Base-by-base conservation (phyloP, 2,113 vertebrate species). In the Podarcis muralis region DNA sequence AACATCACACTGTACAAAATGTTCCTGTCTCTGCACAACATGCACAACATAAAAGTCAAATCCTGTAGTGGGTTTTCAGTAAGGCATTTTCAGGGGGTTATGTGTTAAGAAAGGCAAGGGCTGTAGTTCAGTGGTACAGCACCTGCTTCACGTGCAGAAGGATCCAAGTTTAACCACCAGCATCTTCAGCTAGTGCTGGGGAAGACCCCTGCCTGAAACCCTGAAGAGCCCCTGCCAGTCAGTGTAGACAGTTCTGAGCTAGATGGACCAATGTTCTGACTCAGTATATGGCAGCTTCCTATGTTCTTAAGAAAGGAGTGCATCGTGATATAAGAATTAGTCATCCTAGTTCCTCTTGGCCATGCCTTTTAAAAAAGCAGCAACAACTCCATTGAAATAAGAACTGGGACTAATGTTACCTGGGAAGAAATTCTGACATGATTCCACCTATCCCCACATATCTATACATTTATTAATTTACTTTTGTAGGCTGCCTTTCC, bases 41-140 rank as follows among this genome's bases (percentile, higher is more conserved):
- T 92, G 89, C n/a, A 90, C 74, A 93, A 88, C 59, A 83, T 53
- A 75, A 66, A 23, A 40, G 65, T 27, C 90, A 90, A 90, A 90
- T 93, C 86, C 89, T 83, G 75, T 30, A 91, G 71, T 57, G 92
- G 89, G 81, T 92, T 96, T 94, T 89, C 91, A 91, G 89, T 87
- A 93, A 69, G 91, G 90, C 91, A 90, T 92, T 87, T 84, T 87
- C 43, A 87, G 90, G 84, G 93, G 93, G 15, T 20, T 62, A 62
- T 62, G 59, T 62, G 3, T 20, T 62, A 62, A 62, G 59, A 62
- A 62, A 62, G 59, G 59, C 16, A 62, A 53, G 11, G 48, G 48
- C 48, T 53, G 48, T 53, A 12, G 9, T 53, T 53, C 48, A 53
- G 2, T 53, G 48, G 48, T 53, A 48, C 7, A 48, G 43, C 43